Percentiles rank a stretch among this genome's conserved stretches.
phyloP scores from a whole-genome alignment of 2,113 vertebrate species.

The Macroglossus sobrinus region DNA sequence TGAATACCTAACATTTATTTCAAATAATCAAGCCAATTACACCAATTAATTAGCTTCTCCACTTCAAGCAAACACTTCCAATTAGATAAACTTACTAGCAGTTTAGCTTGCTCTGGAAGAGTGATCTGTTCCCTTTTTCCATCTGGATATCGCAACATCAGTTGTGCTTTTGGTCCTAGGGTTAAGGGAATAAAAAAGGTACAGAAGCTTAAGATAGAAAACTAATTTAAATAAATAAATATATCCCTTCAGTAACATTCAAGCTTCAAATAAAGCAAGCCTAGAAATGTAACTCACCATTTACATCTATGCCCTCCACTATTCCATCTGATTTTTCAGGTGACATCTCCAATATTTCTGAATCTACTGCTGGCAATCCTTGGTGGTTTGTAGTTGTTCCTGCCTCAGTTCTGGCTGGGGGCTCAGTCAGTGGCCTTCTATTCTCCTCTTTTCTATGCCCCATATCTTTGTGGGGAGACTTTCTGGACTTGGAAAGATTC shows the following conservation, averaged over 20 bases:
- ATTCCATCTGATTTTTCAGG: slow-evolving; percentile 80
- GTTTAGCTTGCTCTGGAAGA: slow-evolving; percentile 95
- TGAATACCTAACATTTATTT: background rate
- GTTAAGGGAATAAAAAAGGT: background rate
- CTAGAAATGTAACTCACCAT: slow-evolving; percentile 82
- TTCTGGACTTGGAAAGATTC: slow-evolving; percentile 87
- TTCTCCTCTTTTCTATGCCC: slow-evolving; percentile 94
- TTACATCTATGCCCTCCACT: slow-evolving; percentile 84
- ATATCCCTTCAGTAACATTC: background rate
- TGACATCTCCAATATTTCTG: slow-evolving; percentile 73
- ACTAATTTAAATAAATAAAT: slow-evolving; percentile 23
- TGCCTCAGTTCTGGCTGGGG: slow-evolving; percentile 83
- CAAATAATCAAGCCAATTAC: slow-evolving; percentile 23
- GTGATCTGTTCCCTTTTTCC: slow-evolving; percentile 98
- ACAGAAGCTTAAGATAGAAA: background rate
- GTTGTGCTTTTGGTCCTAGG: slow-evolving; percentile 96
- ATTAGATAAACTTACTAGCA: slow-evolving; percentile 88
- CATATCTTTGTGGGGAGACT: slow-evolving; percentile 94
- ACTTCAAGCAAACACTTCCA: background rate
- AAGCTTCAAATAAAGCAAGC: background rate
- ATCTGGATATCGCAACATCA: slow-evolving; percentile 99
- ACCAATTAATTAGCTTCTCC: background rate
- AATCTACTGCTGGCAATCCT: slow-evolving; percentile 73
- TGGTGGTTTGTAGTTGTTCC: slow-evolving; percentile 86
- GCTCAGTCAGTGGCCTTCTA: slow-evolving; percentile 91